Conservation (phyloP, 2,888 invertebrate species). For the Scelioninae gen. 1 region DNA sequence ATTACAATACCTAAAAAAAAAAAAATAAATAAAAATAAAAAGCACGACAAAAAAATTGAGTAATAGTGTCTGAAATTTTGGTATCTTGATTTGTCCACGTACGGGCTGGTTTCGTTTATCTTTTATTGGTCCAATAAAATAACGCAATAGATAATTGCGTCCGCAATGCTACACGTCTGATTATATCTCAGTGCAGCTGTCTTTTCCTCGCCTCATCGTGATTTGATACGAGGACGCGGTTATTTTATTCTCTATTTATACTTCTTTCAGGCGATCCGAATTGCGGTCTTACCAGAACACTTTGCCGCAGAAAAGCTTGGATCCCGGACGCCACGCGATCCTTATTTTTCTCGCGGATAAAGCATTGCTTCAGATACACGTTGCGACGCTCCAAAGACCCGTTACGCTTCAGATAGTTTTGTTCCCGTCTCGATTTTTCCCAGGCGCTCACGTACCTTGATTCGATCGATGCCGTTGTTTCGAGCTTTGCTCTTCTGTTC, state of each 20-base stretch:
- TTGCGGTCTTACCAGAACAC: conserved; percentile 77
- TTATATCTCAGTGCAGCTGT: conserved; percentile 5
- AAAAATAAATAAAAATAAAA: too few species aligned
- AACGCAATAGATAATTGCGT: conserved; percentile 37
- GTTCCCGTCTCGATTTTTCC: conserved; percentile 83
- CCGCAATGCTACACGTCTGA: conserved; percentile 17
- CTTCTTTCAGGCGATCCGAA: conserved; percentile 30
- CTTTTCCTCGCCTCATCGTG: conserved; percentile 1
- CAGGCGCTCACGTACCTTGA: conserved; percentile 77
- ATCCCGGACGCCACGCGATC: conserved; percentile 81
- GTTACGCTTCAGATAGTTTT: conserved; percentile 77
- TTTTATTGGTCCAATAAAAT: conserved; percentile 38
- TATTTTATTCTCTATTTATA: conserved; percentile 45
- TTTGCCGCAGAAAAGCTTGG: conserved; percentile 77
- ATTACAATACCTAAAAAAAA: too few species aligned
- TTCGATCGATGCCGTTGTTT: conserved; percentile 75
- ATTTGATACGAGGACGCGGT: conserved; percentile 35
- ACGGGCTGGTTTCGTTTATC: conserved; percentile 9
- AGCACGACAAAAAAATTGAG: too few species aligned
- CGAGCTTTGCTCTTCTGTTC: conserved; percentile 75
- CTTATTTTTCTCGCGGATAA: conserved; percentile 81
- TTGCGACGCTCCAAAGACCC: conserved; percentile 77
- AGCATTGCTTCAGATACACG: conserved; percentile 76
- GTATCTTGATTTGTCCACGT: conserved; percentile 6
- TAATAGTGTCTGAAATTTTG: too few species aligned